Evolutionary conservation across 2,797 vertebrate genomes (phyloP).

Genomic region (Tamandua tetradactyla): DNA sequence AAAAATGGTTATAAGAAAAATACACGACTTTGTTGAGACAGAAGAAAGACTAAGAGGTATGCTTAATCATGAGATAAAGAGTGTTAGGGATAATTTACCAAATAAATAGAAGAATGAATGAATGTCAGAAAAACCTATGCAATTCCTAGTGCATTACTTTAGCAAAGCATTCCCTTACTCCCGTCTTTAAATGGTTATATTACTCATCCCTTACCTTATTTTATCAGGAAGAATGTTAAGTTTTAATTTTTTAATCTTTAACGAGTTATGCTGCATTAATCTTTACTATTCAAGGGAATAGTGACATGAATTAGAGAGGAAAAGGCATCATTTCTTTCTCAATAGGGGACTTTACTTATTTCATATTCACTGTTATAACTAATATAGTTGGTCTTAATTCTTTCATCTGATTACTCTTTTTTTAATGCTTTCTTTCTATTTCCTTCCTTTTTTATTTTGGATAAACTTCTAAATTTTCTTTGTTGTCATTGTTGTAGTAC

Average conservation of each 20-base stretch:
- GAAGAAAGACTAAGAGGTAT: neutral
- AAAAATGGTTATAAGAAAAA: neutral
- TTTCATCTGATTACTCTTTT: neutral
- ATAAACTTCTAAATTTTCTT: neutral
- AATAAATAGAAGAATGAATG: neutral
- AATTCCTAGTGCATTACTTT: neutral
- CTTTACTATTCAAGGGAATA: neutral
- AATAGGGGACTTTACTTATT: neutral
- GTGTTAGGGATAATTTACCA: neutral
- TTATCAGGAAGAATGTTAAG: neutral
- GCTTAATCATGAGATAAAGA: neutral
- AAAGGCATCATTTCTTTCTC: neutral
- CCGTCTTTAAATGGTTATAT: neutral
- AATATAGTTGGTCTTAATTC: neutral
- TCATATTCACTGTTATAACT: constrained; percentile 17
- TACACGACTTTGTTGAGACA: neutral
- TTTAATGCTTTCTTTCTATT: neutral
- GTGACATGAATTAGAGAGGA: neutral
- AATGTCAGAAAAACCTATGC: neutral
- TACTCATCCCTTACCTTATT: neutral
- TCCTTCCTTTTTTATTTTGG: neutral
- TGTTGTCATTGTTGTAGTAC: neutral
- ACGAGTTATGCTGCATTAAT: neutral
- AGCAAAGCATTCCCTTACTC: neutral
- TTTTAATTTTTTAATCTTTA: constrained; percentile 29